phyloP scores from a whole-genome alignment of 2,113 vertebrate species.

The Nibea coibor region DNA sequence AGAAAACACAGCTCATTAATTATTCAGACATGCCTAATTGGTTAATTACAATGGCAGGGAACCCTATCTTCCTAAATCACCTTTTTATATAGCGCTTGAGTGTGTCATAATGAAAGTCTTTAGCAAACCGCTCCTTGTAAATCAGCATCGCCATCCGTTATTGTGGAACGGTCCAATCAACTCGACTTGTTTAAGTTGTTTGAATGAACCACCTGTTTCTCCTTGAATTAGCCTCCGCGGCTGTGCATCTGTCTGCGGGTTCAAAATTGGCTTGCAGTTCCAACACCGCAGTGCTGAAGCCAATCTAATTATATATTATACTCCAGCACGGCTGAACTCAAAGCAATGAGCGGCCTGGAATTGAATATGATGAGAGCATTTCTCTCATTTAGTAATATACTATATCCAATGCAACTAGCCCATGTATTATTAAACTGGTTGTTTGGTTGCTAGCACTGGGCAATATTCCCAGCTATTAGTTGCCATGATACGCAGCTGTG shows the following conservation, averaged over 20 bases:
- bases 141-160: conserved; percentile 5
- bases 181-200: conserved; percentile 36
- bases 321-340: conserved; percentile 11
- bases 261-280: not conserved
- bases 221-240: conserved; percentile 32
- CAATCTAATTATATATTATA: conserved; percentile 37
- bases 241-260: conserved; percentile 27
- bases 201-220: conserved; percentile 62
- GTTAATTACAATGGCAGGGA: conserved; percentile 57
- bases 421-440: conserved; percentile 38
- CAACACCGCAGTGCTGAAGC: not conserved
- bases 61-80: conserved; percentile 45
- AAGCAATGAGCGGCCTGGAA: conserved; percentile 11
- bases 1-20: conserved; percentile 52
- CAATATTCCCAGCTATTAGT: conserved; percentile 4
- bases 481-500: conserved; percentile 14
- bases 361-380: conserved; percentile 26
- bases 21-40: conserved; percentile 63
- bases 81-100: conserved; percentile 27
- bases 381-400: conserved; percentile 6
- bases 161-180: conserved; percentile 52
- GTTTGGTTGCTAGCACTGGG: not conserved
- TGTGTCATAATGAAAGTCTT: conserved; percentile 46
- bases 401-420: not conserved
- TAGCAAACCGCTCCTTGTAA: conserved; percentile 40